A percentile compares a stretch with the other conserved stretches of the same genome.
Evolutionary conservation across 35 echinoderm and acorn worm species (phyloP).

Genomic region (Ophiothrix spiculata): DNA sequence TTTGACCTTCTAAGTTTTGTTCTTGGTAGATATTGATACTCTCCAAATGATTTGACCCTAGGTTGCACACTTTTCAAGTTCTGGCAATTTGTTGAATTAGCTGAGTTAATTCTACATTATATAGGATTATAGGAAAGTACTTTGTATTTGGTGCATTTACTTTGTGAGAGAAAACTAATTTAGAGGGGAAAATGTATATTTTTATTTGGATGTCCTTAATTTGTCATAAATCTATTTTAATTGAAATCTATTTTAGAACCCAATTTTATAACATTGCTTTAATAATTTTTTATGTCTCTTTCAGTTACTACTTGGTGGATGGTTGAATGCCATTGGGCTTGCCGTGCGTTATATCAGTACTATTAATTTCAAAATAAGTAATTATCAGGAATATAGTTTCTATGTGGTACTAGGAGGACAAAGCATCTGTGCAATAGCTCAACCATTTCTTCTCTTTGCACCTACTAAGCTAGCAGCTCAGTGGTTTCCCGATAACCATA

Average conservation of each 20-base stretch:
- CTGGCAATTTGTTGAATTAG: too few species aligned
- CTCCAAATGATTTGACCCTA: too few species aligned
- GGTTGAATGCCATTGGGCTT: constrained; percentile 65
- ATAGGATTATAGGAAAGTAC: too few species aligned
- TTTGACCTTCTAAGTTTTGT: too few species aligned
- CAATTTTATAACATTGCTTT: not conserved
- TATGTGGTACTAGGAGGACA: constrained; percentile 68
- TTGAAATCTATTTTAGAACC: not conserved
- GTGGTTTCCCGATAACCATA: constrained; percentile 87
- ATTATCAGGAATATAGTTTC: constrained; percentile 19
- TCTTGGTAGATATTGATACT: too few species aligned
- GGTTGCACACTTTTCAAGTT: too few species aligned
- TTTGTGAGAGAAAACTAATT: too few species aligned
- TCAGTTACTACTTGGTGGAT: constrained; percentile 71
- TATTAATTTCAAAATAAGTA: not conserved
- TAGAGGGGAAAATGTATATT: not conserved
- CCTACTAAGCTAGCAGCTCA: constrained; percentile 88
- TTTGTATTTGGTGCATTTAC: too few species aligned
- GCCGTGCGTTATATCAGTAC: constrained; percentile 58
- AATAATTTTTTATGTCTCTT: not conserved
- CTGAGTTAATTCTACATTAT: too few species aligned
- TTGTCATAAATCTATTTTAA: not conserved
- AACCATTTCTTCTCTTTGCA: constrained; percentile 73
- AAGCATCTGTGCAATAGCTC: constrained; percentile 56
- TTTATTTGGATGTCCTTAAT: not conserved